Evolutionary conservation across 2,888 invertebrate genomes (phyloP).

Genomic region (Melieria picta): DNA sequence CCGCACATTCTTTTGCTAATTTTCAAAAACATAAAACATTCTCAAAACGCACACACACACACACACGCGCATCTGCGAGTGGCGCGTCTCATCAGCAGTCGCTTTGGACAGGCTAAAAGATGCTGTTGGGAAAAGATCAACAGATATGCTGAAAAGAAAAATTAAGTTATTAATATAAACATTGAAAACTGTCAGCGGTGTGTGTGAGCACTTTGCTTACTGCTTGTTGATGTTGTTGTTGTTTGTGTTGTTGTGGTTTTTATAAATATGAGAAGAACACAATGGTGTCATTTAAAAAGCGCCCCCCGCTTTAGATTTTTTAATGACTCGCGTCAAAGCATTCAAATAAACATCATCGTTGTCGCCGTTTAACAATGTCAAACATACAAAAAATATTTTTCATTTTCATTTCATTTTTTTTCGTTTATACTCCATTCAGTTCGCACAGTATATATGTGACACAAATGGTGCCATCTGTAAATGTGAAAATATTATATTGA

Average conservation of each 20-base stretch:
- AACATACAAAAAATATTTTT: neutral
- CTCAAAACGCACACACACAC: conserved; percentile 10
- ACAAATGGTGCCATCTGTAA: neutral
- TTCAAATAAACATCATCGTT: neutral
- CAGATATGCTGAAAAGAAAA: neutral
- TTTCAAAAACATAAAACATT: conserved; percentile 30
- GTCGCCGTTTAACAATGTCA: neutral
- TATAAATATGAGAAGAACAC: neutral
- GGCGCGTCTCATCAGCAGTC: neutral
- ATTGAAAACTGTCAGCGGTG: neutral
- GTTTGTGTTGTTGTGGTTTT: neutral
- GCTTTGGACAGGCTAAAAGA: neutral
- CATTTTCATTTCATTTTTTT: neutral
- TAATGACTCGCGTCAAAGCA: neutral
- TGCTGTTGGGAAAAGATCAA: neutral
- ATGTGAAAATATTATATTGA: neutral
- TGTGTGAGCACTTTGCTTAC: neutral
- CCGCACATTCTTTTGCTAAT: conserved; percentile 31
- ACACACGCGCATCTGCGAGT: neutral
- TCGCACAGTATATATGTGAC: neutral
- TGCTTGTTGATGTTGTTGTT: neutral
- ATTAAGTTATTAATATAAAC: neutral
- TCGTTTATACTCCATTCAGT: neutral
- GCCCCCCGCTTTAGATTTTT: neutral
- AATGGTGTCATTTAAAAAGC: neutral